Base-by-base conservation (phyloP, 2,797 vertebrate species). In the Darevskia mixta region DNA sequence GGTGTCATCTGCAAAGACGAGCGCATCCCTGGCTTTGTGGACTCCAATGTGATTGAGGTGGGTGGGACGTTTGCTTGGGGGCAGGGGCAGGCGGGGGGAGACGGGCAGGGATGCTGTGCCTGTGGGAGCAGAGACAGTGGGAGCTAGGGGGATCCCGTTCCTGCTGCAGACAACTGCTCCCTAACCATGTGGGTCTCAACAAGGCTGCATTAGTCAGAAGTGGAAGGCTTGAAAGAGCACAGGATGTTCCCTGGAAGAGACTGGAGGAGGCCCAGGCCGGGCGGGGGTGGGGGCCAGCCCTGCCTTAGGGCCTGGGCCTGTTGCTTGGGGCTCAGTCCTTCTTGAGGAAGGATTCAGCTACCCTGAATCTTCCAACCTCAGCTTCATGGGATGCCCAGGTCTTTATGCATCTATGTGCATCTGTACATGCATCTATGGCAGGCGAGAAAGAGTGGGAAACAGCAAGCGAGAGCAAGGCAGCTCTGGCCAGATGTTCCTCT, bases 1-100 rank as follows among this genome's bases (percentile, higher is more conserved):
- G 99, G 99, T 0, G 98, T 99, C 0, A 93, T 99, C 94, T 99
- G 99, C 96, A 98, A 98, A 95, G 98, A 99, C 0, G 98, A 99
- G 94, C 97, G 97, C 91, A 98, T 99, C 35, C 97, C 98, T 0
- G 98, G 98, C 91, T 99, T 98, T 83, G 95, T 97, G 38, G 98
- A 99, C 92, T 98, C 98, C 58, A 99, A 99, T 0, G 94, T 99
- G 86, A 99, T 99, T 0, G 98, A 99, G 92, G 98, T 99, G 96
- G 96, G 88, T 41, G n/a, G 66, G 55, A 55, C 58, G 1, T 15
- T 55, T 55, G 49, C 49, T 55, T 55, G 49, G 49, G 32, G 72
- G 13, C 18, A 35, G 72, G 35, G 66, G 64, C 64, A 66, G 23
- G 66, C 25, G 8, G 66, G 8, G 8, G 66, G 27, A 25, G 27